phyloP scores from a whole-genome alignment of 2,113 vertebrate genomes.

The Amblyornis subalaris region DNA sequence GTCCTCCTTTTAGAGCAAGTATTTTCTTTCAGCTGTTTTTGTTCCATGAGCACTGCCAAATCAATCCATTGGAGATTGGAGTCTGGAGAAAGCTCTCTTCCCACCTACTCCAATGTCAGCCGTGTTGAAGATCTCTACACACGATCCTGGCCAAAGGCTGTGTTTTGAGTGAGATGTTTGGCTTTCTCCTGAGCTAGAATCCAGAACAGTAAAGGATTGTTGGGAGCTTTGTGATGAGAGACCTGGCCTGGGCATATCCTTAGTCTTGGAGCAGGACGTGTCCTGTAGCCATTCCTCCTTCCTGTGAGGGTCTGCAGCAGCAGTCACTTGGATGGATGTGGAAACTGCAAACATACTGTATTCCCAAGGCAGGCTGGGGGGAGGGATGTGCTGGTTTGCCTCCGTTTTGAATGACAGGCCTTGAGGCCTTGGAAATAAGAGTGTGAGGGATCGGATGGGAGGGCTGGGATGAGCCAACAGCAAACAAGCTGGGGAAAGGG shows the following conservation, averaged over 20 bases:
- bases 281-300: neutral
- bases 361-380: neutral
- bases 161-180: neutral
- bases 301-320: neutral
- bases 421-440: neutral
- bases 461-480: neutral
- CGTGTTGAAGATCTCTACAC: neutral
- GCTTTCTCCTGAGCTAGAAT: neutral
- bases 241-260: neutral
- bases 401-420: slow-evolving; percentile 20
- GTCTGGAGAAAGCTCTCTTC: neutral
- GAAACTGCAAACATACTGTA: neutral
- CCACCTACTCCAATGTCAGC: neutral
- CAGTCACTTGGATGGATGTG: neutral
- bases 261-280: neutral
- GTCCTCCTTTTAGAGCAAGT: neutral
- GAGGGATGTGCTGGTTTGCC: neutral
- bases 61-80: neutral
- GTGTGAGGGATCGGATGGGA: neutral
- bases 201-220: neutral
- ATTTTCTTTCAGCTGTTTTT: neutral
- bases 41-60: neutral
- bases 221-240: neutral
- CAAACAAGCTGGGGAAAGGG: neutral
- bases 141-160: neutral